These are phyloP conservation scores for Subanguina moxae DNA, from an alignment of 1,140 invertebrate genomes.

Conservation along the genomic window DNA sequence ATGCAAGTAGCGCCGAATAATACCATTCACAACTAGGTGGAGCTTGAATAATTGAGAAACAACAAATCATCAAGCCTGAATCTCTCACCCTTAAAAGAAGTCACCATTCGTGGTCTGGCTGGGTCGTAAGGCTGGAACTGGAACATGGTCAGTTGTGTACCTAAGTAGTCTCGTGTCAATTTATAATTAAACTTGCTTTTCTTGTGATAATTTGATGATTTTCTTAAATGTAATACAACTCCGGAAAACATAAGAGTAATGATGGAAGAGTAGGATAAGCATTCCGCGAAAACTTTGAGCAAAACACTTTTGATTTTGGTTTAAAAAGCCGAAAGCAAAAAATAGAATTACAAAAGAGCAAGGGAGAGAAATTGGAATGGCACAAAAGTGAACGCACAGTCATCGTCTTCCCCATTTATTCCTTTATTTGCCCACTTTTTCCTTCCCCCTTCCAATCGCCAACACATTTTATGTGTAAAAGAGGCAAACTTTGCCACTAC, in stretches of 20 bases:
- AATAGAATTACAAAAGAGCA: background rate
- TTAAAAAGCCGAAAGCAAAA: background rate
- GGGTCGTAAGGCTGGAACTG: slow-evolving; percentile 45
- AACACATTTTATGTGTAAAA: no score
- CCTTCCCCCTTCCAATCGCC: background rate
- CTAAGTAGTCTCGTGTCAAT: no score
- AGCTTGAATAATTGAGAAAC: no score
- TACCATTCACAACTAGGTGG: no score
- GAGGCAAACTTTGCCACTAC: no score
- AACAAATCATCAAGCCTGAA: no score
- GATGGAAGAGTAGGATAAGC: no score
- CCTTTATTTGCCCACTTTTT: background rate
- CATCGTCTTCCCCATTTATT: background rate
- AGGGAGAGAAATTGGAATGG: background rate
- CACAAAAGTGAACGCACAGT: slow-evolving; percentile 3
- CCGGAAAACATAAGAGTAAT: background rate
- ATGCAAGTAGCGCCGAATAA: no score
- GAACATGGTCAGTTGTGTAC: slow-evolving; percentile 26
- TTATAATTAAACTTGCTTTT: background rate
- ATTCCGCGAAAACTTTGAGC: background rate
- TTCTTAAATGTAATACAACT: background rate
- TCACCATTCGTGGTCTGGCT: slow-evolving; percentile 41
- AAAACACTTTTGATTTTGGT: background rate
- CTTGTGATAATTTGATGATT: background rate
- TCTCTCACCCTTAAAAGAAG: slow-evolving; percentile 46